Base-by-base conservation (phyloP, 2,888 invertebrate genomes). In the Teleiodes luculella region DNA sequence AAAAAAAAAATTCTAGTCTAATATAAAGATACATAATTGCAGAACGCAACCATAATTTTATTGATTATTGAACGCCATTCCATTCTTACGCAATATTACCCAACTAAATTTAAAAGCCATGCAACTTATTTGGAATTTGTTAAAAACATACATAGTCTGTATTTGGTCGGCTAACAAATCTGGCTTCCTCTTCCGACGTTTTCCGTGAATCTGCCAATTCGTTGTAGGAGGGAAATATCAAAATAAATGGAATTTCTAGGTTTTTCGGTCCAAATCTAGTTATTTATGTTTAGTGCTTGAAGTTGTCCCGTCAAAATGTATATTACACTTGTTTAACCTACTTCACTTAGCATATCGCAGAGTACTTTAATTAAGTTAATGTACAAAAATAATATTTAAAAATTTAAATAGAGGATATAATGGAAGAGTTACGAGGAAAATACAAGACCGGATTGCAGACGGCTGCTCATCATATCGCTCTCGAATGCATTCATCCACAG, bases 401-500 rank as follows among this genome's bases (percentile, higher is more conserved):
- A n/a, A 35, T 33, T n/a, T 48, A 35, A 20, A 35, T 20, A 33
- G 49, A 51, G 47, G 47, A 47, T 52, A 57, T 58, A 61, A 88
- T 88, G 88, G 88, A 88, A 64, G 88, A 88, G 59, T 57, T 83
- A 54, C 73, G 83, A 18, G 74, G 76, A 14, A 87, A 86, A 72
- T 83, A 86, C 60, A 88, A 85, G 61, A 64, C 78, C 18, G 43
- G 24, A 10, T 71, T 86, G 53, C 87, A 86, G 58, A 85, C 58
- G 67, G 78, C 86, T 24, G 81, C 88, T 30, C 88, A 88, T 62
- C 86, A 88, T 59, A 87, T 86, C 47, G 86, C 84, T 18, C 60
- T 88, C 57, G 88, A 88, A 55, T 87, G 83, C 61, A 83, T 87
- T 43, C 78, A 86, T 67, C 80, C 86, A 56, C 86, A 87, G 85